phyloP scores from a whole-genome alignment of 2,888 invertebrate genomes.

The Ariolimax columbianus region DNA sequence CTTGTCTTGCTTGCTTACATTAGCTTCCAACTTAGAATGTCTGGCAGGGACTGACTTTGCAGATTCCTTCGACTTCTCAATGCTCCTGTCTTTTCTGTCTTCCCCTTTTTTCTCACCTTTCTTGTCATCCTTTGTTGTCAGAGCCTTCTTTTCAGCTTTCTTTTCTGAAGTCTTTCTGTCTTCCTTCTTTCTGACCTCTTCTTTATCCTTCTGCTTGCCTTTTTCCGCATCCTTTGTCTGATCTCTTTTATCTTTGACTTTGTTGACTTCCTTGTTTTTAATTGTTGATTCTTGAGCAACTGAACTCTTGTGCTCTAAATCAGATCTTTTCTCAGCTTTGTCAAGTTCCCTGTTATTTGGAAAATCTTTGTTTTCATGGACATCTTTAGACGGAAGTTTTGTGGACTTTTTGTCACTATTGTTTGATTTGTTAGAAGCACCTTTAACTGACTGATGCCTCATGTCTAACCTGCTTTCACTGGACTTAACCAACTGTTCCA shows the following conservation, averaged over 20 bases:
- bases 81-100: conserved; percentile 53
- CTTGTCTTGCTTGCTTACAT: conserved; percentile 42
- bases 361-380: conserved; percentile 45
- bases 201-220: conserved; percentile 48
- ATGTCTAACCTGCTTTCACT: conserved; percentile 14
- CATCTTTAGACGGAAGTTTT: conserved; percentile 48
- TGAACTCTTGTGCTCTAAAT: conserved; percentile 45
- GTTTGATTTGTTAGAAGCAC: conserved; percentile 36
- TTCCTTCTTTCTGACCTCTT: conserved; percentile 56
- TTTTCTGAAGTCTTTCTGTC: conserved; percentile 55
- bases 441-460: conserved; percentile 30
- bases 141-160: conserved; percentile 43
- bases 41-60: conserved; percentile 10
- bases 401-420: conserved; percentile 57
- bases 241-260: conserved; percentile 56
- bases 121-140: conserved; percentile 54
- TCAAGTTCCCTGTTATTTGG: conserved; percentile 40
- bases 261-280: conserved; percentile 53
- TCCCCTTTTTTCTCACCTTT: conserved; percentile 51
- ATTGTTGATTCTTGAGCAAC: conserved; percentile 52
- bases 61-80: conserved; percentile 46
- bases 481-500: conserved; percentile 34
- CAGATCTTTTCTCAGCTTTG: conserved; percentile 54
- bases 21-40: conserved; percentile 27
- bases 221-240: conserved; percentile 52